These are phyloP conservation scores for Emydura subglobosa DNA, from an alignment of 2,113 vertebrate species.

Conservation along the genomic window DNA sequence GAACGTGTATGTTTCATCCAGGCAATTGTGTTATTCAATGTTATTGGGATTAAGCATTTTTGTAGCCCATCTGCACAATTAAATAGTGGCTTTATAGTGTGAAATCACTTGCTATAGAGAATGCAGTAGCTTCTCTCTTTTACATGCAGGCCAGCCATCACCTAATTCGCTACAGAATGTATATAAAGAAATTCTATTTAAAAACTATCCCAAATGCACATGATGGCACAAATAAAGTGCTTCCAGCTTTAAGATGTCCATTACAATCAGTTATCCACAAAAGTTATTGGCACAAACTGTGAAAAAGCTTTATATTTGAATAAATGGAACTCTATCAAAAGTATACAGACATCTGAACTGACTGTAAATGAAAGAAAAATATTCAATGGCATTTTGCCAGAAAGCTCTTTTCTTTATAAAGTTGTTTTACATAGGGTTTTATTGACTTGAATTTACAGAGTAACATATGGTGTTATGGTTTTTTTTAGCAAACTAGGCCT, in stretches of 20 bases:
- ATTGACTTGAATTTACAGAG: slow-evolving; percentile 3
- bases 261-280: slow-evolving; percentile 61
- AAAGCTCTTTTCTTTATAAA: not conserved
- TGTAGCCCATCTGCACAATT: not conserved
- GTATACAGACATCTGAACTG: slow-evolving; percentile 11
- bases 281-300: slow-evolving; percentile 28
- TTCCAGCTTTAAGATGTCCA: slow-evolving; percentile 42
- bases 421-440: not conserved
- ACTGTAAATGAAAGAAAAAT: slow-evolving; percentile 29
- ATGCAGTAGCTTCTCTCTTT: not conserved
- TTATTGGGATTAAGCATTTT: slow-evolving; percentile 1
- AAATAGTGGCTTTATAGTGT: not conserved
- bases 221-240: slow-evolving; percentile 44
- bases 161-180: not conserved
- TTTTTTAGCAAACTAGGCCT: not conserved
- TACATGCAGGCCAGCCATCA: not conserved
- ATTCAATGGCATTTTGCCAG: not conserved
- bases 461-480: not conserved
- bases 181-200: slow-evolving; percentile 22
- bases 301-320: slow-evolving; percentile 37
- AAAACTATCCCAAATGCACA: slow-evolving; percentile 10
- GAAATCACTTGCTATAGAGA: not conserved
- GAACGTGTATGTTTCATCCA: not conserved
- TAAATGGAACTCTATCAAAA: slow-evolving; percentile 24
- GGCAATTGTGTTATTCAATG: not conserved